Evolutionary conservation across 2,888 invertebrate species (phyloP), one percentile per base, ranked within the genome.

Genomic region (Orthosia incerta): DNA sequence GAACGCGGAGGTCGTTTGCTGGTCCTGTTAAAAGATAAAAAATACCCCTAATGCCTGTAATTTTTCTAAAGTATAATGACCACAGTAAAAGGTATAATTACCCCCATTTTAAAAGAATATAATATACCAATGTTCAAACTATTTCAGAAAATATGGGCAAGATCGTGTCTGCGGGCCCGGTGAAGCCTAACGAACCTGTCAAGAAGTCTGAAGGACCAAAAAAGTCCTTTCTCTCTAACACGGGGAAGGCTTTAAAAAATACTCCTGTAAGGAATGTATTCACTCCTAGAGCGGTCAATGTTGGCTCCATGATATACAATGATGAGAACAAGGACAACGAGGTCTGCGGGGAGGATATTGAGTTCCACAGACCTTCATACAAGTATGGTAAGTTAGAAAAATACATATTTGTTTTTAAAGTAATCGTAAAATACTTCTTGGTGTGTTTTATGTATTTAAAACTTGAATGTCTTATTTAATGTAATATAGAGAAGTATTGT

Each of bases 131-230:
- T 61, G 20, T 71, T 39, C 61, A 7, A 39, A 13, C 45, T 45
- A 64, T 89, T 88, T 15, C 83, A 95, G 96, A 95, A 86, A 96
- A 96, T 76, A 91, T 94, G 87, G 95, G 95, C 0, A 96, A 96
- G 87, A 88, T 87, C 0, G 88, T 91, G 11, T 89, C 92, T 15
- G 72, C 88, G 9, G 94, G 93, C 3, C 94, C 95, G 2, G 74
- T 93, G 11, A 95, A 95, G 76, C 94, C 93, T 0, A 94, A 94
- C 59, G 95, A 94, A 68, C 94, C 95, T 2, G 57, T 92, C 2
- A 95, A 95, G 80, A 95, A 94, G 75, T 84, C 87, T 3, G 90
- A 90, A 18, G 93, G 92, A 20, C 80, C 84, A 0, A 96, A 96
- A 77, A 95, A 95, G 77, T 93, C 95, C 0, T 96, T 95, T 71